Base-by-base conservation (phyloP, 2,797 vertebrate species). In the Gymnoscopelus braueri region DNA sequence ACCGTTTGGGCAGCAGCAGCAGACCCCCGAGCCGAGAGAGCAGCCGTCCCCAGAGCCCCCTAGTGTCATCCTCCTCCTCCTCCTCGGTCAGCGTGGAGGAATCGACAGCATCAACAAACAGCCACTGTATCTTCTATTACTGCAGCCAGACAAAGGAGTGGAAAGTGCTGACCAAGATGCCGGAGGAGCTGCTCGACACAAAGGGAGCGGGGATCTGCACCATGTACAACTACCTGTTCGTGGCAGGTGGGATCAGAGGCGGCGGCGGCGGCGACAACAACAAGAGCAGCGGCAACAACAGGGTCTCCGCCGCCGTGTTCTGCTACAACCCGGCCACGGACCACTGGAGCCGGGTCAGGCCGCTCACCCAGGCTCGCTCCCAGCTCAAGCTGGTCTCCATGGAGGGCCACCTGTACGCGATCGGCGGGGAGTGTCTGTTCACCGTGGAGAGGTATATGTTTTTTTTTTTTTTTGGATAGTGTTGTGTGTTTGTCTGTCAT, bases 381-480 rank as follows among this genome's bases (percentile, higher is more conserved):
- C 96, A 97, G 90, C 94, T 96, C 56, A 92, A 93, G 57, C 88
- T 98, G 60, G 91, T 97, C 52, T 94, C 96, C 32, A 87, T 96
- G 91, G 97, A 98, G 1, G 96, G 96, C 1, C 92, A 91, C 71
- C 92, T 98, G 57, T 97, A 96, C 0, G 97, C 97, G 0, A 92
- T 98, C 55, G 97, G 97, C 0, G 96, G 97, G 0, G 96, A 97
- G 88, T 98, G 96, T 76, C 93, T 97, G 71, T 96, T 96, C 78
- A 95, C 95, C 0, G 96, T 98, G 83, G 97, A 98, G 90, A 95
- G 94, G 57, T 98, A 98, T 19, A 19, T 19, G 19, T 19, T 19
- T 19, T 19, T 19, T 19, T 19, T 19, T 1, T 19, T 19, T 19
- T 19, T 19, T 19, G 19, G 19, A 19, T 19, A 19, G 19, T 19